Base-by-base conservation (phyloP, 1,140 invertebrate genomes). In the Latrodectus geometricus region DNA sequence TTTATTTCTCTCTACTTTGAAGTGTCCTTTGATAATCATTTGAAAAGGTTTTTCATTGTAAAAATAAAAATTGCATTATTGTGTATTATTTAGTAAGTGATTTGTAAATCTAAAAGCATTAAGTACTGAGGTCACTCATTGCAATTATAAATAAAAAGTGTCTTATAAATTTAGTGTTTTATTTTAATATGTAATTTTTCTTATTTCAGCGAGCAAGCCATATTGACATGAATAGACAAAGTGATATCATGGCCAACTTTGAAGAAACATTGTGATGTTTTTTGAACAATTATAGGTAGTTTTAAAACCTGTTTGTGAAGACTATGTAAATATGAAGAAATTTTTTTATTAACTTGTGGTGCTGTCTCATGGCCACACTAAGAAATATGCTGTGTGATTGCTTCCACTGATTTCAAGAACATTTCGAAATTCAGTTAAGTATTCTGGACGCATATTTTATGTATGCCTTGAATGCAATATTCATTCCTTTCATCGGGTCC, bases 171-270 rank as follows among this genome's bases (percentile, higher is more conserved):
- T 5, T 35, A 35, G 35, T 35, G 35, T 35, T 75, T 75, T 9
- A 20, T 54, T 75, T 75, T 77, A 56, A 65, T 14, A n/a, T 23
- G 52, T 90, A 88, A 75, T 75, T 83, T 91, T 91, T 91, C 89
- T 90, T 88, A 89, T 94, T 95, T 78, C 94, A 98, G 97, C 95
- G 97, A 95, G 96, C 96, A 79, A 95, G 96, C 80, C 96, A 96
- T 92, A 98, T 99, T 90, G 97, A 99, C 91, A 98, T 99, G 97
- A 99, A 98, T 92, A 95, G 96, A 93, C 97, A 98, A 92, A 98
- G 97, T 93, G 97, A 98, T 93, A 93, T 98, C 90, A 98, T 99
- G 96, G 96, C 97, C 90, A 96, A 96, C 83, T 99, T 99, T 92
- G 97, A 99, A 93, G 96, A 98, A 93, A 96, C 95, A 69, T 94